Conservation (phyloP, 2,888 invertebrate species). For the Nemapogon koenigi region DNA sequence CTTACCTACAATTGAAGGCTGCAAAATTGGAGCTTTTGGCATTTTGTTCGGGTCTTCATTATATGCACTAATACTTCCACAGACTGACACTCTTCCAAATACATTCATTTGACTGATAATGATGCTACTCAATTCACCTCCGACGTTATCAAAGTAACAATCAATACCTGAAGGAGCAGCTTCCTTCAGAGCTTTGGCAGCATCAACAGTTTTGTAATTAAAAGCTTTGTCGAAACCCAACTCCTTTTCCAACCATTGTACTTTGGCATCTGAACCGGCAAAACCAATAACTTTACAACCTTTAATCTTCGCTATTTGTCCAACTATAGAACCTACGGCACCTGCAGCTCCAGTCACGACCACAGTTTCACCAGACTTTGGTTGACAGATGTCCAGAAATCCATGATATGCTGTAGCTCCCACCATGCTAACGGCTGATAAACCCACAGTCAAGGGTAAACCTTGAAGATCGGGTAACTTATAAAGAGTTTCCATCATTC, state of each 20-base stretch:
- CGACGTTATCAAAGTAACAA: constrained; percentile 80
- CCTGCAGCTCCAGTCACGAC: constrained; percentile 77
- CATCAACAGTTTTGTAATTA: constrained; percentile 73
- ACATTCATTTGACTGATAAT: constrained; percentile 67
- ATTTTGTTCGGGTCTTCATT: constrained; percentile 30
- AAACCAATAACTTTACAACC: constrained; percentile 71
- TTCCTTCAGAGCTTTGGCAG: constrained; percentile 59
- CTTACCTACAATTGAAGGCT: constrained; percentile 59
- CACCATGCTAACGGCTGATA: constrained; percentile 72
- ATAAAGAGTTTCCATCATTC: constrained; percentile 20
- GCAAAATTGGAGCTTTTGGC: constrained; percentile 48
- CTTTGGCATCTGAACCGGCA: constrained; percentile 74
- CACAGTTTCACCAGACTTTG: constrained; percentile 72
- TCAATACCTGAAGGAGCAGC: too few relatives aligned
- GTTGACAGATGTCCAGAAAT: constrained; percentile 70
- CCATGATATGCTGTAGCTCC: constrained; percentile 78
- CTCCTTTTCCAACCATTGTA: constrained; percentile 68
- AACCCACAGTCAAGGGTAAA: constrained; percentile 53
- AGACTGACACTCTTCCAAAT: constrained; percentile 41
- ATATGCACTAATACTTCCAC: constrained; percentile 39
- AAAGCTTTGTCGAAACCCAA: constrained; percentile 73
- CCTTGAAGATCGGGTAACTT: constrained; percentile 60
- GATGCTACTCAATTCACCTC: constrained; percentile 67
- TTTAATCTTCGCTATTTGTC: constrained; percentile 78
- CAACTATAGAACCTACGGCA: constrained; percentile 75